Evolutionary conservation across 2,797 vertebrate genomes (phyloP).

Genomic region (Acrossocheilus fasciatus): DNA sequence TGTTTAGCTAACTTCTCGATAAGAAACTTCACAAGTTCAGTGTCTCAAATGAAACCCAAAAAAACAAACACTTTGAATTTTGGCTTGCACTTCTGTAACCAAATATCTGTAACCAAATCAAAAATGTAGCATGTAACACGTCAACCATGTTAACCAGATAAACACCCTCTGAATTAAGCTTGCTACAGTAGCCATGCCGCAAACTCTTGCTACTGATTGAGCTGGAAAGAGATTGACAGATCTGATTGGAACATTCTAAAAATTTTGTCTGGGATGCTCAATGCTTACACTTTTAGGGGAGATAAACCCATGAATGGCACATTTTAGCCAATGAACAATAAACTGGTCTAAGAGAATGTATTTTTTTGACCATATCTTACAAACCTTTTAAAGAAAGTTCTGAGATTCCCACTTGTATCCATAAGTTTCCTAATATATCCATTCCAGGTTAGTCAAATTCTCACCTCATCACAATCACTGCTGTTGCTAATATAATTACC

Average conservation of each 20-base stretch:
- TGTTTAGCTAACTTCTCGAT: not conserved
- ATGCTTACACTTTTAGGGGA: not conserved
- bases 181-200: not conserved
- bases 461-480: not conserved
- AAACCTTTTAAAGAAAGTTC: not conserved
- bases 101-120: not conserved
- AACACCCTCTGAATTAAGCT: not conserved
- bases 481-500: not conserved
- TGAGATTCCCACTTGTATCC: not conserved
- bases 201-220: not conserved
- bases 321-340: not conserved
- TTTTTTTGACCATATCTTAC: not conserved
- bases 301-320: not conserved
- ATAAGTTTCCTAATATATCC: not conserved
- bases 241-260: not conserved
- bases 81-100: not conserved
- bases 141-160: not conserved
- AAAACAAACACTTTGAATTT: not conserved
- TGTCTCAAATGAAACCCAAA: not conserved
- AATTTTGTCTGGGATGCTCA: not conserved
- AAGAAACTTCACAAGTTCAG: not conserved
- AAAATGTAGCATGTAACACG: not conserved
- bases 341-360: not conserved
- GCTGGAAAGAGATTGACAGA: not conserved
- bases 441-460: not conserved